phyloP scores from a whole-genome alignment of 2,797 vertebrate species.

The Nasua narica region DNA sequence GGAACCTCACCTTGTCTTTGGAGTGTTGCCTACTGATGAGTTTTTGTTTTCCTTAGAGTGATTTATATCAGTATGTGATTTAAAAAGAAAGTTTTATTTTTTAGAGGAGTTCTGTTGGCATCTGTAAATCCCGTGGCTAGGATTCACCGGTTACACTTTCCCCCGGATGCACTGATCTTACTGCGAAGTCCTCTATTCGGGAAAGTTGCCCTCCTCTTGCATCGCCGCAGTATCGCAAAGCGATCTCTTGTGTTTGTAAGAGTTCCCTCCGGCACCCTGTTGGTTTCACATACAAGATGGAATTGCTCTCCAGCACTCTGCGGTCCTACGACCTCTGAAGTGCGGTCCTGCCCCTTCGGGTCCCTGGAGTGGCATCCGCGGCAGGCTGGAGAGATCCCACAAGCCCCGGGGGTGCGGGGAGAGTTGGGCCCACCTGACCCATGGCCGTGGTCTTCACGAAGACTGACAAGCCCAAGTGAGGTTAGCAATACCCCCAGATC shows the following conservation, averaged over 20 bases:
- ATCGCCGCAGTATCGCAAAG: slow-evolving; percentile 12
- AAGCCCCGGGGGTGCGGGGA: neutral
- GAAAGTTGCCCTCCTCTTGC: neutral
- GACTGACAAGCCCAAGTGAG: slow-evolving; percentile 35
- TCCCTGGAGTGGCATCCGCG: neutral
- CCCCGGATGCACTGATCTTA: neutral
- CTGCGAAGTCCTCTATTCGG: neutral
- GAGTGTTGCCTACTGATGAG: neutral
- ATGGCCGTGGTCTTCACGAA: neutral
- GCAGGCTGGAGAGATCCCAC: neutral
- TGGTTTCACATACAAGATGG: slow-evolving; percentile 41
- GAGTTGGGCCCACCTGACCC: neutral
- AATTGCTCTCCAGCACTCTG: neutral
- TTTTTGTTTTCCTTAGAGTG: neutral
- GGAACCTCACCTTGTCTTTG: neutral
- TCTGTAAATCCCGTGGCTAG: neutral
- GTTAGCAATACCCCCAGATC: neutral
- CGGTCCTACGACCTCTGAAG: neutral
- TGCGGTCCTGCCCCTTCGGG: neutral
- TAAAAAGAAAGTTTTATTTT: neutral
- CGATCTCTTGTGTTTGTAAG: neutral
- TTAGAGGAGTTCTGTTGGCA: neutral
- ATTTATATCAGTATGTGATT: neutral
- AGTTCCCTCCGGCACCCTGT: neutral
- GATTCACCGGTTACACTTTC: neutral